These are phyloP conservation scores for Acromyrmex charruanus DNA, from an alignment of 1,140 invertebrate species.

Conservation along the genomic window DNA sequence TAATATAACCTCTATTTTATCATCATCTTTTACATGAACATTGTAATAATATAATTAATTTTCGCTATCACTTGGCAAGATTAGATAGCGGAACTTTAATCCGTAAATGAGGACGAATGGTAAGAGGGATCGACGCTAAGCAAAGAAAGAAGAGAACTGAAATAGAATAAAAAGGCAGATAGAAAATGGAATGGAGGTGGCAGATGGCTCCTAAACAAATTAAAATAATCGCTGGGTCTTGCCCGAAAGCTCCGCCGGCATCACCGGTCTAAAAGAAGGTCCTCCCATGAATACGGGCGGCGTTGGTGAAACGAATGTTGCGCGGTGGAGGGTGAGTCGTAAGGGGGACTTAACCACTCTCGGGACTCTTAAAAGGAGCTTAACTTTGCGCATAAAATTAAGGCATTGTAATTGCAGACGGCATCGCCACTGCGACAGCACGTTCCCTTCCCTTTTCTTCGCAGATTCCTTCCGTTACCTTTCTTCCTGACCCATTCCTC, in stretches of 20 bases:
- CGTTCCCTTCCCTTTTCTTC: slow-evolving; percentile 58
- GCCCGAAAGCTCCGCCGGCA: slow-evolving; percentile 34
- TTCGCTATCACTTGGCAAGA: neutral
- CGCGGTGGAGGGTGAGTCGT: slow-evolving; percentile 5
- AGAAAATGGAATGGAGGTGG: slow-evolving; percentile 33
- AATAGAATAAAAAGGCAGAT: neutral
- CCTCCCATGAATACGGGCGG: slow-evolving; percentile 71
- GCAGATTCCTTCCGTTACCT: slow-evolving; percentile 59
- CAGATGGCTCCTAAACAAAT: slow-evolving; percentile 74
- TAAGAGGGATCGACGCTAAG: neutral
- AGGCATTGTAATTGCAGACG: slow-evolving; percentile 83
- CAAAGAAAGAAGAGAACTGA: neutral
- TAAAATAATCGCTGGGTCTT: slow-evolving; percentile 73
- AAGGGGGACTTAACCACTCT: slow-evolving; percentile 76
- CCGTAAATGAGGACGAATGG: slow-evolving; percentile 8
- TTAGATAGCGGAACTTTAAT: slow-evolving; percentile 27
- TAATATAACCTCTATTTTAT: slow-evolving; percentile 7
- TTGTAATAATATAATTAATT: neutral
- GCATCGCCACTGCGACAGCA: slow-evolving; percentile 76
- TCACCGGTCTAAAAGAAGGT: slow-evolving; percentile 53
- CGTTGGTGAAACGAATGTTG: slow-evolving; percentile 66
- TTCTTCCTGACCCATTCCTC: neutral
- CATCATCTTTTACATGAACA: slow-evolving; percentile 1
- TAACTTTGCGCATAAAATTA: slow-evolving; percentile 87
- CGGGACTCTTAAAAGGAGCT: slow-evolving; percentile 84